Percentiles rank a stretch among this genome's conserved stretches.
Evolutionary conservation across 2,888 invertebrate genomes (phyloP).

Genomic region (Lasioglossum pauxillum): DNA sequence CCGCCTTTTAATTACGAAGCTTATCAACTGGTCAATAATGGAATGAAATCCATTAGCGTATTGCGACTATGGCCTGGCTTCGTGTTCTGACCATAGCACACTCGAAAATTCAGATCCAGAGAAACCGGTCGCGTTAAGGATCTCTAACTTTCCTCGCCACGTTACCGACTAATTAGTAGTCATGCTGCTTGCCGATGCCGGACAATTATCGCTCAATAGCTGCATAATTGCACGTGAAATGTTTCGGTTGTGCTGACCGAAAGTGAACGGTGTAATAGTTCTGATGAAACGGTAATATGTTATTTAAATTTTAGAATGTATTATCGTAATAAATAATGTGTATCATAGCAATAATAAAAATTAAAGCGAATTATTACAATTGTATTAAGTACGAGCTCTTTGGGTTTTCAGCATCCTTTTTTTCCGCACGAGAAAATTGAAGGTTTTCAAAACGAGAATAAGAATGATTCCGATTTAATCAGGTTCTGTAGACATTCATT

Average conservation of each 20-base stretch:
- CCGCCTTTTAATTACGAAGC: slow-evolving; percentile 51
- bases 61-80: slow-evolving; percentile 4
- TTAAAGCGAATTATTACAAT: background rate
- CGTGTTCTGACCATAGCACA: background rate
- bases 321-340: background rate
- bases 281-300: background rate
- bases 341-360: background rate
- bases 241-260: background rate
- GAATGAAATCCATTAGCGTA: slow-evolving; percentile 50
- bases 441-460: too few relatives aligned
- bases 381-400: too few relatives aligned
- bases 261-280: background rate
- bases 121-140: background rate
- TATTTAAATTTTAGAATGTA: background rate
- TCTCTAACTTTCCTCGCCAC: background rate
- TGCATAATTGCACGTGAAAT: background rate
- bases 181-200: background rate
- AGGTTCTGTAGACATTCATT: too few relatives aligned
- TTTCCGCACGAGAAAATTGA: too few relatives aligned
- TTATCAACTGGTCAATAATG: slow-evolving; percentile 48
- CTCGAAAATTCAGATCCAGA: background rate
- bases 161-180: background rate
- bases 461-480: too few relatives aligned
- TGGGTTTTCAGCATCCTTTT: too few relatives aligned
- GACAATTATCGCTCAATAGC: background rate